Evolutionary conservation across 2,888 invertebrate species (phyloP).

Genomic region (Glyphotaelius pellucidus): DNA sequence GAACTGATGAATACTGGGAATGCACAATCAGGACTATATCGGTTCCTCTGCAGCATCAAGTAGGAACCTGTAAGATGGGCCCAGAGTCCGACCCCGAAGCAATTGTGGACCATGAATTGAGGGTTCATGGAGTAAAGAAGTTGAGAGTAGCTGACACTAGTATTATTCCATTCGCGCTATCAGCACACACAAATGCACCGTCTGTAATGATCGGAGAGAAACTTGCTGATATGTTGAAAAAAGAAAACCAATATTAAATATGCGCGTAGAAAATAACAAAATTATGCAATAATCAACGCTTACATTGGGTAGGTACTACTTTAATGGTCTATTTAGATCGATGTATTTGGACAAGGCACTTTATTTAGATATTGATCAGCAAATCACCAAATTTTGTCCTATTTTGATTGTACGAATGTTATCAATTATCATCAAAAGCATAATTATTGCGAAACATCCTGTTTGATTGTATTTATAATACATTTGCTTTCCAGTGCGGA

Average conservation of each 20-base stretch:
- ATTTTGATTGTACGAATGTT: background rate
- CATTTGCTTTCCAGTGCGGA: background rate
- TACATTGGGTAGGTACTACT: background rate
- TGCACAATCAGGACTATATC: constrained; percentile 81
- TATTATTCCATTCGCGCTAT: constrained; percentile 80
- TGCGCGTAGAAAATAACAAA: background rate
- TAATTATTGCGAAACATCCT: background rate
- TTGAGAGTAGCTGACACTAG: constrained; percentile 84
- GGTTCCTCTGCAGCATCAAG: constrained; percentile 81
- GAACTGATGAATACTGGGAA: constrained; percentile 83
- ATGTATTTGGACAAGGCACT: background rate
- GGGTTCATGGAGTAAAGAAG: constrained; percentile 79
- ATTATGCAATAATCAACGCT: background rate
- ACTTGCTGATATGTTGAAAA: constrained; percentile 81
- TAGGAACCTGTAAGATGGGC: constrained; percentile 86
- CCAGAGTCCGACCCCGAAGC: constrained; percentile 78
- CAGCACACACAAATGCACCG: constrained; percentile 83
- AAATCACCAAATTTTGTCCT: background rate
- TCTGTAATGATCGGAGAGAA: constrained; percentile 86
- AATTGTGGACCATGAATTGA: constrained; percentile 81
- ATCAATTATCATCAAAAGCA: background rate
- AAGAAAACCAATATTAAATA: constrained; percentile 21
- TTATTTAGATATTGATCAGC: background rate
- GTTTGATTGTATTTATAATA: background rate
- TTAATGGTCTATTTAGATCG: too few species aligned